Percentiles rank a stretch among this genome's conserved stretches.
Conservation (phyloP, 2,888 invertebrate genomes). For the Yponomeuta sedellus region DNA sequence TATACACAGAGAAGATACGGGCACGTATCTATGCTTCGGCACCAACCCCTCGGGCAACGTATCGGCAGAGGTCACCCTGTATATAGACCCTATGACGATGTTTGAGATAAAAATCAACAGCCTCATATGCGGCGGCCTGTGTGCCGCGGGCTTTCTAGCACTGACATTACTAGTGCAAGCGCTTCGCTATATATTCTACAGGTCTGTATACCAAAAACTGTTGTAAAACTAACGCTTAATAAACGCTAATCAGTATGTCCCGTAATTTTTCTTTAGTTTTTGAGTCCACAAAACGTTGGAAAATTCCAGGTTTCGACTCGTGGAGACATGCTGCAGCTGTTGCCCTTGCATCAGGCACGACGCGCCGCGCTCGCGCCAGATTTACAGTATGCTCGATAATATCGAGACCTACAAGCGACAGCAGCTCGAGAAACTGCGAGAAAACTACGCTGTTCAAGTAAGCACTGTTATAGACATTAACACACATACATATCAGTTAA, state of each 20-base stretch:
- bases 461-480: conserved; percentile 23
- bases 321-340: conserved; percentile 87
- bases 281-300: not conserved
- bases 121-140: conserved; percentile 86
- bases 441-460: conserved; percentile 94
- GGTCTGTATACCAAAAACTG: conserved; percentile 68
- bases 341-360: conserved; percentile 82
- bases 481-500: not conserved
- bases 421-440: conserved; percentile 90
- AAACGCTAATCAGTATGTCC: conserved; percentile 21
- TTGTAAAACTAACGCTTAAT: conserved; percentile 3
- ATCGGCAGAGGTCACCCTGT: conserved; percentile 84
- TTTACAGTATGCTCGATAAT: conserved; percentile 91
- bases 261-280: conserved; percentile 12
- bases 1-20: conserved; percentile 87
- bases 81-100: conserved; percentile 91
- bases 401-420: conserved; percentile 93
- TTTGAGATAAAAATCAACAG: conserved; percentile 90
- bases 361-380: conserved; percentile 88
- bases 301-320: conserved; percentile 80
- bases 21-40: conserved; percentile 90
- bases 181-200: conserved; percentile 81
- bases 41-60: conserved; percentile 89
- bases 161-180: conserved; percentile 88
- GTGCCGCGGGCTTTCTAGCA: conserved; percentile 87